These are phyloP conservation scores for mouse (Mus musculus) DNA, from an alignment of 2,113 vertebrate genomes.

Conservation along the genomic window GRCm39 chr12:9613001-9613500, in stretches of 20 bases:
- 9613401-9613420: rapidly evolving
- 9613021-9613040: not conserved
- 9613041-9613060: not conserved
- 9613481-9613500: not conserved
- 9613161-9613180: not conserved
- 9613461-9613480: not conserved
- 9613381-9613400: not conserved
- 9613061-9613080: not conserved
- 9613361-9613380: not conserved
- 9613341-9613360: not conserved
- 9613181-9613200: not conserved
- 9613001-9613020: not conserved
- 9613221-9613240: not conserved
- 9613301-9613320: no score
- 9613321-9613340: not conserved
- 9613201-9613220: not conserved
- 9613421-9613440: rapidly evolving
- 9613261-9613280: not conserved
- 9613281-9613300: not conserved
- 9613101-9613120: not conserved
- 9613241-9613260: not conserved
- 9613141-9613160: not conserved
- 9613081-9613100: not conserved
- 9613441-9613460: not conserved
- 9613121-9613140: not conserved